Conservation (phyloP, 2,113 vertebrate species). For the Anolis carolinensis region DNA sequence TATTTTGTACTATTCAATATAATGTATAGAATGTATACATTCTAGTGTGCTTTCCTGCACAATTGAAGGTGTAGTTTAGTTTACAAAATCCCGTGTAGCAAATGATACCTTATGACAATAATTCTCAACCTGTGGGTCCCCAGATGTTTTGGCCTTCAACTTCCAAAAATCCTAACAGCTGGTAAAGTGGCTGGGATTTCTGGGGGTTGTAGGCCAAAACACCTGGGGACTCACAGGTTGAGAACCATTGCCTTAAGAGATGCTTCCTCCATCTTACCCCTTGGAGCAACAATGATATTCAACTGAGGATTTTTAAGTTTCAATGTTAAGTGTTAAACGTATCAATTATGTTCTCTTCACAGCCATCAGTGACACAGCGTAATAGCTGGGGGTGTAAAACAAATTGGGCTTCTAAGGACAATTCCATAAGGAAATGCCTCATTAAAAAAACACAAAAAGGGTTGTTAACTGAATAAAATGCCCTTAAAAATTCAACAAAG, state of each 20-base stretch:
- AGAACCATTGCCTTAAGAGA: too few relatives aligned
- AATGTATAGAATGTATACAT: not conserved
- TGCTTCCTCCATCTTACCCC: not conserved
- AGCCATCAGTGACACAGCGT: fast-evolving
- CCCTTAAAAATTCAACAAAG: not conserved
- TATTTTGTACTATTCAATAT: too few relatives aligned
- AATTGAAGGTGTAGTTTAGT: not conserved
- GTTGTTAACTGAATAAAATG: not conserved
- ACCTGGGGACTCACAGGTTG: too few relatives aligned
- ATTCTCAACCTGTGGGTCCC: too few relatives aligned
- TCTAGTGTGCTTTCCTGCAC: not conserved
- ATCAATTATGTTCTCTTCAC: not conserved
- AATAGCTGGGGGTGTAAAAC: fast-evolving
- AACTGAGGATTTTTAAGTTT: not conserved
- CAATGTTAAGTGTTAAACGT: not conserved
- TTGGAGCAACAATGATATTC: not conserved
- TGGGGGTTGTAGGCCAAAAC: too few relatives aligned
- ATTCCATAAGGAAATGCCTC: fast-evolving
- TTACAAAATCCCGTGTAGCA: not conserved
- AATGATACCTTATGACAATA: too few relatives aligned
- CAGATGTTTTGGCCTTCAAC: too few relatives aligned
- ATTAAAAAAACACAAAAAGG: not conserved
- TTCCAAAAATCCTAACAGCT: too few relatives aligned
- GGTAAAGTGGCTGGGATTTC: too few relatives aligned
- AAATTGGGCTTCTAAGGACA: not conserved